Conservation (phyloP, 2,113 vertebrate genomes). For the Pterocles gutturalis region DNA sequence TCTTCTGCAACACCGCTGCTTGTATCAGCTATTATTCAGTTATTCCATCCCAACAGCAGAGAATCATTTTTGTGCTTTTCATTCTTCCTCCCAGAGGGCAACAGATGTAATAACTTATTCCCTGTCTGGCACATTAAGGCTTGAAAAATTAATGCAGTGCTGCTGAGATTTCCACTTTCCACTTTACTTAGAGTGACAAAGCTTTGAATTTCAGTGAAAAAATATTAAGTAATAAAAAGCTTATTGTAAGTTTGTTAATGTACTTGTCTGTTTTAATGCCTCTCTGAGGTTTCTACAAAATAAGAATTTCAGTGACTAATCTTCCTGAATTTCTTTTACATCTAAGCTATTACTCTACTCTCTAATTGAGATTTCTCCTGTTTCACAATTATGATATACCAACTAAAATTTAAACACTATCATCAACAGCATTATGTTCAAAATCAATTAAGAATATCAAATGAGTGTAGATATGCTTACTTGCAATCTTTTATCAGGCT, state of each 20-base stretch:
- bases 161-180: constrained; percentile 60
- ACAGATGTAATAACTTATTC: constrained; percentile 77
- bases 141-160: constrained; percentile 74
- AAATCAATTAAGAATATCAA: not conserved
- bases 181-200: constrained; percentile 58
- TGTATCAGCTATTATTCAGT: constrained; percentile 70
- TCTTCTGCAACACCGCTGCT: constrained; percentile 4
- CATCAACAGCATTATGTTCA: not conserved
- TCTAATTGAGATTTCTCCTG: not conserved
- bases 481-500: not conserved
- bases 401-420: not conserved
- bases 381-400: not conserved
- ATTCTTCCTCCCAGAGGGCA: constrained; percentile 76
- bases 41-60: constrained; percentile 36
- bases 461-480: not conserved
- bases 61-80: constrained; percentile 69
- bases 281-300: constrained; percentile 2
- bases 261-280: constrained; percentile 64
- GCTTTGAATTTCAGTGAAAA: constrained; percentile 68
- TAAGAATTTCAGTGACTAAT: constrained; percentile 24
- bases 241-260: constrained; percentile 74
- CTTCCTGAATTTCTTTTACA: not conserved
- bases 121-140: constrained; percentile 72
- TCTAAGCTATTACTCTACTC: not conserved
- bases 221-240: constrained; percentile 71